A percentile compares a stretch with the other conserved stretches of the same genome.
Evolutionary conservation across 2,888 invertebrate species (phyloP).

Genomic region (Octodonta nipae): DNA sequence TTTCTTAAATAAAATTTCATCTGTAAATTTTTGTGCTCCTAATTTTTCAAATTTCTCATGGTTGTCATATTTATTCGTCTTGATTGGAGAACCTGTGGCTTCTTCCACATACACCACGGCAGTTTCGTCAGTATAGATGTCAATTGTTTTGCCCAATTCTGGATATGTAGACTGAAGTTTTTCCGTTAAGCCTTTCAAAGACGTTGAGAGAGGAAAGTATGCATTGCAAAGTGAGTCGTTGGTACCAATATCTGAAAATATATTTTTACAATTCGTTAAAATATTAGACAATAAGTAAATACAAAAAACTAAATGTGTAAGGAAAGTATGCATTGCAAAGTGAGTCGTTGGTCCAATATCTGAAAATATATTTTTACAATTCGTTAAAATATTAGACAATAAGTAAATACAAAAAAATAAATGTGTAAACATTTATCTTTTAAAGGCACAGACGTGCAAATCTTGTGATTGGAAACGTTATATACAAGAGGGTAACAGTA

Average conservation of each 20-base stretch:
- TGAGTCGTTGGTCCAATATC: not conserved
- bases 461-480: no score
- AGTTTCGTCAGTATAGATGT: conserved; percentile 35
- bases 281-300: no score
- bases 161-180: conserved; percentile 28
- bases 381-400: no score
- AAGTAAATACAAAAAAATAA: no score
- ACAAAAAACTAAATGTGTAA: no score
- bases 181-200: conserved; percentile 28
- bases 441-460: no score
- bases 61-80: conserved; percentile 26
- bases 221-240: conserved; percentile 4
- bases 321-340: conserved; percentile 14
- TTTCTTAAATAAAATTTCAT: conserved; percentile 53
- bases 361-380: no score
- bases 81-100: conserved; percentile 57
- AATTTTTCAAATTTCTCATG: conserved; percentile 51
- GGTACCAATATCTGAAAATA: conserved; percentile 1
- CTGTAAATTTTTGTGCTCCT: conserved; percentile 57
- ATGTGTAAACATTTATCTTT: no score
- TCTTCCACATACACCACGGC: conserved; percentile 53
- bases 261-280: no score
- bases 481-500: no score
- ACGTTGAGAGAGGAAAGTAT: conserved; percentile 19
- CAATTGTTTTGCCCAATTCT: conserved; percentile 17